Evolutionary conservation across 2,797 vertebrate species (phyloP).

Genomic region (Pogonophryne albipinna): DNA sequence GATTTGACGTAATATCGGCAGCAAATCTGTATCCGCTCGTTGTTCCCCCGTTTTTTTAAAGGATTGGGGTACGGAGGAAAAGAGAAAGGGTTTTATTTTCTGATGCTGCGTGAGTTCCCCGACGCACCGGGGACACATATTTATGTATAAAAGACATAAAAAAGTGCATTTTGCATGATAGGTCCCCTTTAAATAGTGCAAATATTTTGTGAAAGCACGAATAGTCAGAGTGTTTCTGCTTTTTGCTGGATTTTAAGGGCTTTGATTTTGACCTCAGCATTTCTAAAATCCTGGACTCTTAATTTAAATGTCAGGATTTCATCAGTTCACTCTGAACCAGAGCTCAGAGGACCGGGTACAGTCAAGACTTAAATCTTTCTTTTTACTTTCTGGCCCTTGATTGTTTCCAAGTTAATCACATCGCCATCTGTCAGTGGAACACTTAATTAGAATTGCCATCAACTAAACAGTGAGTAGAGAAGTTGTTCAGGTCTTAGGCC

Average conservation of each 20-base stretch:
- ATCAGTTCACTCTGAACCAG: neutral
- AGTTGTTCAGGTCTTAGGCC: neutral
- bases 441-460: neutral
- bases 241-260: neutral
- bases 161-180: too few relatives aligned
- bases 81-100: too few relatives aligned
- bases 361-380: neutral
- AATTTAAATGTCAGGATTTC: neutral
- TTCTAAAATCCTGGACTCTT: neutral
- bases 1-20: too few relatives aligned
- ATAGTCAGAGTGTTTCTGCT: neutral
- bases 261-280: neutral
- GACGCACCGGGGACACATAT: too few relatives aligned
- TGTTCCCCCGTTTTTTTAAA: too few relatives aligned
- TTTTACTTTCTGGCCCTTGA: neutral
- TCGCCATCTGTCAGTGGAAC: neutral
- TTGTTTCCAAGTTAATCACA: constrained; percentile 3
- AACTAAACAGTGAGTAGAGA: neutral
- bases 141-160: too few relatives aligned
- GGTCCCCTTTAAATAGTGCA: too few relatives aligned
- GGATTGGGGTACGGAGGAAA: too few relatives aligned
- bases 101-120: too few relatives aligned
- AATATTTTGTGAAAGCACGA: too few relatives aligned
- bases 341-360: neutral
- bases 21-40: too few relatives aligned